A percentile compares a stretch with the other conserved stretches of the same genome.
These are phyloP conservation scores for Caiman crocodilus DNA, from an alignment of 2,797 vertebrate species.

Conservation along the genomic window DNA sequence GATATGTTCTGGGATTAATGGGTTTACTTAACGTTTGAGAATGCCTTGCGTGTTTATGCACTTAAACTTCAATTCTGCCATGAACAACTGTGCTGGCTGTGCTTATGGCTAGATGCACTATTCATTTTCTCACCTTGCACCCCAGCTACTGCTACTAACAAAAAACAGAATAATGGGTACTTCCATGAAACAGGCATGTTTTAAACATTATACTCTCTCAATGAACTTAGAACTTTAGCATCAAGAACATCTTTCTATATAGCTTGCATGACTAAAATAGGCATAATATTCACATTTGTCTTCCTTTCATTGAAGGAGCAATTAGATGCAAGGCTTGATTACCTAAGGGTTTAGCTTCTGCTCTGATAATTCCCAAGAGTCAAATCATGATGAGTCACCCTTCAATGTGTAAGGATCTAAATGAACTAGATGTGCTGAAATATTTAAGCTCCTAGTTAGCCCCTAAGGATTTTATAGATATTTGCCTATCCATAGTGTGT, in stretches of 20 bases:
- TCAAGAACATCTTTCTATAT: not conserved
- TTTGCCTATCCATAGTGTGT: not conserved
- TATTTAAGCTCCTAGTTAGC: conserved; percentile 52
- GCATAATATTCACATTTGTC: not conserved
- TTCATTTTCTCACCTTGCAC: not conserved
- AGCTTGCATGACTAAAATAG: conserved; percentile 3
- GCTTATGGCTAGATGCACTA: not conserved
- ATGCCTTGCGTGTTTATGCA: not conserved
- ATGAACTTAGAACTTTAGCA: not conserved
- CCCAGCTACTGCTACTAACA: not conserved
- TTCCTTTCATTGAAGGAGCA: conserved; percentile 7
- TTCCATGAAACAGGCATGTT: not conserved
- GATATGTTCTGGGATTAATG: not conserved
- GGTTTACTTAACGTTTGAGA: not conserved
- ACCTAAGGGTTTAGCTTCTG: conserved; percentile 32
- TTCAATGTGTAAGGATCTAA: conserved; percentile 51
- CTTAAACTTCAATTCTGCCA: not conserved
- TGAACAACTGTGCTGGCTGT: not conserved
- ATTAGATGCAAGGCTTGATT: conserved; percentile 67
- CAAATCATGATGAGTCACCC: conserved; percentile 58
- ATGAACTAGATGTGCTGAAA: conserved; percentile 60
- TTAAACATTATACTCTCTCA: not conserved
- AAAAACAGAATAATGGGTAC: not conserved
- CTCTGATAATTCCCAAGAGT: conserved; percentile 17
- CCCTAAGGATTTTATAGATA: conserved; percentile 12